Evolutionary conservation across 2,888 invertebrate genomes (phyloP).

Genomic region (Cremastinae sp.): DNA sequence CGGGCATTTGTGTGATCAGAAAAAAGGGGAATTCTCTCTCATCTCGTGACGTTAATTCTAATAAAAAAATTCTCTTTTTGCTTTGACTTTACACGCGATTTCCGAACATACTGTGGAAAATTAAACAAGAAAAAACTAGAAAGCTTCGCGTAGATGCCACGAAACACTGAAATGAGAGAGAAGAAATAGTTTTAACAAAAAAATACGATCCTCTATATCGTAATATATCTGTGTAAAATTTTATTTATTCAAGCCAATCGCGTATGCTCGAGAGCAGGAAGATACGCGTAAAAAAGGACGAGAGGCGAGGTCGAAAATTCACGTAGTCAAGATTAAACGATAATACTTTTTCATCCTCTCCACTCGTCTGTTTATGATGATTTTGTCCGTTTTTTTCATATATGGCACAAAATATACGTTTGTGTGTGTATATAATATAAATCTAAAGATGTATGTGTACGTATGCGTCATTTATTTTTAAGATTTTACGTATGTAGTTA

Average conservation of each 20-base stretch:
- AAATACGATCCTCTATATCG: constrained; percentile 40
- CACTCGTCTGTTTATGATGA: constrained; percentile 51
- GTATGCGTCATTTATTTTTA: constrained; percentile 63
- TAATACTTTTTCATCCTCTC: constrained; percentile 47
- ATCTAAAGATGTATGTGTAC: constrained; percentile 45
- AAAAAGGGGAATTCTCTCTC: constrained; percentile 40
- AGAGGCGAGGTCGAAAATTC: constrained; percentile 34
- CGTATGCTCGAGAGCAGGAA: constrained; percentile 16
- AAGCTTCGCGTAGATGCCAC: constrained; percentile 18
- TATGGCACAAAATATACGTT: constrained; percentile 48
- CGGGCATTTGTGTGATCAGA: constrained; percentile 22
- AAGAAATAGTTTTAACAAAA: constrained; percentile 27
- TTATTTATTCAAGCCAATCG: constrained; percentile 58
- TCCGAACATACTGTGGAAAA: constrained; percentile 32
- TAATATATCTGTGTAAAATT: constrained; percentile 57
- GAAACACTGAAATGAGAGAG: constrained; percentile 13
- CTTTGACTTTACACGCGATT: constrained; percentile 52
- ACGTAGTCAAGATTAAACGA: constrained; percentile 62
- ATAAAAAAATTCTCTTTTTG: constrained; percentile 32
- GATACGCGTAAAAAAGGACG: constrained; percentile 21
- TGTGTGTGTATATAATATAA: constrained; percentile 46
- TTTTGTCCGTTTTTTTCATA: constrained; percentile 55
- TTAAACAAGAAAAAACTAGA: constrained; percentile 21
- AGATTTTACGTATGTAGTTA: constrained; percentile 66
- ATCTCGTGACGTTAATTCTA: constrained; percentile 40